Evolutionary conservation across 2,797 vertebrate genomes (phyloP).

Genomic region (Neopelma chrysocephalum): DNA sequence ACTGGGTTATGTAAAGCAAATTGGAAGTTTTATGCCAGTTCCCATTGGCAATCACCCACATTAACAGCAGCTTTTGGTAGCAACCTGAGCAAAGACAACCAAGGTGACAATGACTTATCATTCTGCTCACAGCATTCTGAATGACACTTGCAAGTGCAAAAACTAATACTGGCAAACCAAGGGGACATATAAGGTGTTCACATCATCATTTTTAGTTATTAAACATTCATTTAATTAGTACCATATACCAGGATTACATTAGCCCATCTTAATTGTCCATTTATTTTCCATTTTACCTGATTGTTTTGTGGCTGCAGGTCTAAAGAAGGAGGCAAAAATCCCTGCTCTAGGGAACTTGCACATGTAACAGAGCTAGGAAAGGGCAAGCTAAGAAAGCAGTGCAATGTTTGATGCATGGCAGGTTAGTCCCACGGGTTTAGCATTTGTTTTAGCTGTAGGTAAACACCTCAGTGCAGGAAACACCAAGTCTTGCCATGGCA

Average conservation of each 20-base stretch:
- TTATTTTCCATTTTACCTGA: neutral
- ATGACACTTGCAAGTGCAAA: neutral
- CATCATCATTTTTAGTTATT: neutral
- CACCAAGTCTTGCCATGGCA: neutral
- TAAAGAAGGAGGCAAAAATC: neutral
- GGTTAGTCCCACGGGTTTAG: neutral
- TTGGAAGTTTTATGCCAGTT: neutral
- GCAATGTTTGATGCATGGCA: neutral
- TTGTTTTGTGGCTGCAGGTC: neutral
- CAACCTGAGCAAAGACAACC: neutral
- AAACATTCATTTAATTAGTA: neutral
- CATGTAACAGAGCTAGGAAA: neutral
- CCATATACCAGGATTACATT: neutral
- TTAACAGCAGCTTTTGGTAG: neutral
- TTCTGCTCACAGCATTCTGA: neutral
- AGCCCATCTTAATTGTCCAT: neutral
- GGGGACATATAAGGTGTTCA: rapidly evolving
- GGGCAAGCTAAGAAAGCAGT: neutral
- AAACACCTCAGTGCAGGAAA: slow-evolving; percentile 28
- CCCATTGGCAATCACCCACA: neutral
- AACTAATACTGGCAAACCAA: neutral
- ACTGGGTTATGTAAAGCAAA: neutral
- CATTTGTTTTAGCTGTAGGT: slow-evolving; percentile 6
- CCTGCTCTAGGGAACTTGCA: neutral
- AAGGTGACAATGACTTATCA: neutral